phyloP scores from a whole-genome alignment of 2,113 vertebrate species.

The Emydura subglobosa region DNA sequence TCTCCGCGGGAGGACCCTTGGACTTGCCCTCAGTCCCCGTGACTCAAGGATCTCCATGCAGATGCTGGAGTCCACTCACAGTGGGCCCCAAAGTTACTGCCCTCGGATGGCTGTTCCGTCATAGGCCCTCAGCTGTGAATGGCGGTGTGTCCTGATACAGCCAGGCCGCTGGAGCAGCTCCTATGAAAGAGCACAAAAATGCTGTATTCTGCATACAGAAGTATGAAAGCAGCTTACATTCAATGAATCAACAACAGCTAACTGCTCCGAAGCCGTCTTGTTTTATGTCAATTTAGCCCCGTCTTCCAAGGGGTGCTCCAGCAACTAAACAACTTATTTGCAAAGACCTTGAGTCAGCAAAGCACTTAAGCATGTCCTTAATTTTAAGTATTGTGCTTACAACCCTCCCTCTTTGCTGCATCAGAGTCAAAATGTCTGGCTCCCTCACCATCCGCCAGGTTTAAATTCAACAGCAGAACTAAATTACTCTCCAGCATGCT shows the following conservation, averaged over 20 bases:
- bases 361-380: constrained; percentile 31
- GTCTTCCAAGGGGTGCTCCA: background rate
- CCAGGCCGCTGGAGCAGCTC: background rate
- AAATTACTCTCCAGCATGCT: constrained; percentile 48
- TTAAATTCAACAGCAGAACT: constrained; percentile 22
- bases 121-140: background rate
- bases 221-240: background rate
- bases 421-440: background rate
- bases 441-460: constrained; percentile 16
- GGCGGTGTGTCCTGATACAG: background rate
- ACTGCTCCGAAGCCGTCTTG: constrained; percentile 14
- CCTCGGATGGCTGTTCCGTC: background rate
- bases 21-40: background rate
- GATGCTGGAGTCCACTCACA: rapidly evolving
- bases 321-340: background rate
- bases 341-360: background rate
- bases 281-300: background rate
- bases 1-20: no score
- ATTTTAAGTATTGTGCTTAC: background rate
- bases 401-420: background rate
- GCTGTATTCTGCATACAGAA: background rate
- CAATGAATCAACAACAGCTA: background rate
- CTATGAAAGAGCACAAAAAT: background rate
- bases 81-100: background rate
- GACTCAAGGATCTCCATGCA: no score